Base-by-base conservation (phyloP, 2,888 invertebrate species). In the Drosophila formosana region DNA sequence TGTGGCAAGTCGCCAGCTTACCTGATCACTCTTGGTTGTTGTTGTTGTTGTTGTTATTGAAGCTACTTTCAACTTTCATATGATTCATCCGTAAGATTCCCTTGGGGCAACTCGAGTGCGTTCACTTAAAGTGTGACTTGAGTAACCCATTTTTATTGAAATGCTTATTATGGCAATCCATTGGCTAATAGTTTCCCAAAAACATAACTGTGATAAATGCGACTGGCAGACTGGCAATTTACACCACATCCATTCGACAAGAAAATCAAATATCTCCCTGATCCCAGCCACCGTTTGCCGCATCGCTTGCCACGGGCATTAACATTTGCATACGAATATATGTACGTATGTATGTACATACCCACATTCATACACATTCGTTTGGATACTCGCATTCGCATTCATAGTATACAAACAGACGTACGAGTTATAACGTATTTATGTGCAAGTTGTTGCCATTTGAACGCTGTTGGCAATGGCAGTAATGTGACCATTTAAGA, bases 391-490 rank as follows among this genome's bases (percentile, higher is more conserved):
- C 18, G 18, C 18, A 18, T 18, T 18, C 18, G 18, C 11, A 45
- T 43, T 45, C 34, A 61, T 49, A 72, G 41, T 18, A 70, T 63
- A 50, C 34, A 65, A 51, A 72, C 43, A 72, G 66, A 32, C 11
- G 13, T 43, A 30, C 13, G 49, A 28, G 37, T 43, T 45, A 26
- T 57, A 28, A 46, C 37, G 37, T 57, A 46, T 57, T 18, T 57
- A 47, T 49, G 55, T 26, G 52, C 55, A 64, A 51, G 75, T 75
- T 72, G 78, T 74, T 87, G 83, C 80, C 82, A 88, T 89, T 86
- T 88, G 82, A 90, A 85, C 88, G 82, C 89, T 83, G 89, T 80
- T 90, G 89, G 89, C 88, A 86, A 84, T 72, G 65, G 56, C 65
- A 60, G 71, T 72, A 65, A 70, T 70, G 70, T 72, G 71, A 71